Evolutionary conservation across 2,113 vertebrate genomes (phyloP).

Genomic region (Thinocorus orbignyianus): DNA sequence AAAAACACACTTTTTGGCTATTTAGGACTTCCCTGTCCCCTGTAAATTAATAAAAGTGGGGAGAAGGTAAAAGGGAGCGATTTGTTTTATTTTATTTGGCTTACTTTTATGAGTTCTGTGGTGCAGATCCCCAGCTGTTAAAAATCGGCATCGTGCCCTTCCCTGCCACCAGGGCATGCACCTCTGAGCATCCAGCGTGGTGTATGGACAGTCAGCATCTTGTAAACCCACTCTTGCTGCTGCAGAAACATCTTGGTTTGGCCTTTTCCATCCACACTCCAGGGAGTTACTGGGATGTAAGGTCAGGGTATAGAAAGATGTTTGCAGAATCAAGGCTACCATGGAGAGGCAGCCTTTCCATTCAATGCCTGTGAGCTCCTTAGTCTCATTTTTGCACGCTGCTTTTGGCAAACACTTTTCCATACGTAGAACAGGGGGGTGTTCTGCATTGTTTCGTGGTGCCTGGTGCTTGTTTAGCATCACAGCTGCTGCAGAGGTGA

Average conservation of each 20-base stretch:
- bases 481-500: neutral
- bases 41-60: neutral
- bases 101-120: neutral
- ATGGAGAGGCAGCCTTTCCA: neutral
- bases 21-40: neutral
- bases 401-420: neutral
- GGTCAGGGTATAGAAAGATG: neutral
- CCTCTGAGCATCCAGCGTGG: accelerated
- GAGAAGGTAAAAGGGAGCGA: neutral
- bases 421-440: neutral
- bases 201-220: neutral
- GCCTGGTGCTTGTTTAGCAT: neutral
- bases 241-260: neutral
- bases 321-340: neutral
- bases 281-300: neutral
- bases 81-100: conserved; percentile 5
- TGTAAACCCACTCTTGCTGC: neutral
- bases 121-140: neutral
- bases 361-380: accelerated
- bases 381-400: neutral
- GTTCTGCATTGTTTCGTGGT: accelerated
- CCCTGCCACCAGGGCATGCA: accelerated
- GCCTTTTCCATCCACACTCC: neutral
- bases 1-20: neutral
- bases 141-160: neutral